phyloP scores from a whole-genome alignment of 2,113 vertebrate species.

The Nothocercus nigrocapillus region DNA sequence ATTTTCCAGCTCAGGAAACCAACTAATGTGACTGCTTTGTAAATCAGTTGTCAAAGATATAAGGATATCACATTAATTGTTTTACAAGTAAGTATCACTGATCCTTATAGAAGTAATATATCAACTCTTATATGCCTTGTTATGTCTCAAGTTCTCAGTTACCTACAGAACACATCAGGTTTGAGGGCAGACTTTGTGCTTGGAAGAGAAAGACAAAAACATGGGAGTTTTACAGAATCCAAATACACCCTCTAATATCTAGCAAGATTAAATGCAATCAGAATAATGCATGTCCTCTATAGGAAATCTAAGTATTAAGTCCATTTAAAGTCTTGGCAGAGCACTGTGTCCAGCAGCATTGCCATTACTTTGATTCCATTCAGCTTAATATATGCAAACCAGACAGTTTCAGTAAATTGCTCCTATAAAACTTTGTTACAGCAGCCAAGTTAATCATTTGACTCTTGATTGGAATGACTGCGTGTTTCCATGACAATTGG shows the following conservation, averaged over 20 bases:
- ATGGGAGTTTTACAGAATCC: background rate
- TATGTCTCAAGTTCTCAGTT: background rate
- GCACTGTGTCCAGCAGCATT: conserved; percentile 60
- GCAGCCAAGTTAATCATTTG: conserved; percentile 43
- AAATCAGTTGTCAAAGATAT: background rate
- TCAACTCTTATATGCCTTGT: background rate
- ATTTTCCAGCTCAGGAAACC: no score
- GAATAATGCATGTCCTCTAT: conserved; percentile 25
- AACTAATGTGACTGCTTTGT: background rate
- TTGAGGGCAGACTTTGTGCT: background rate
- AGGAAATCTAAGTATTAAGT: conserved; percentile 26
- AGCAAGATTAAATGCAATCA: background rate
- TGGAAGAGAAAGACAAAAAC: background rate
- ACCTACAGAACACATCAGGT: background rate
- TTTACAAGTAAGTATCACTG: background rate
- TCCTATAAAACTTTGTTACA: conserved; percentile 58
- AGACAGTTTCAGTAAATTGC: conserved; percentile 75
- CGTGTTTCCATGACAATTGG: conserved; percentile 53
- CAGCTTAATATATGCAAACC: conserved; percentile 64
- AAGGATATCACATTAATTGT: background rate
- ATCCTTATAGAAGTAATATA: background rate
- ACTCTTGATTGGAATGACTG: conserved; percentile 14
- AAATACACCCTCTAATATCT: background rate
- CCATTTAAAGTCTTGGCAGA: conserved; percentile 39
- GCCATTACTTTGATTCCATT: conserved; percentile 66